These are phyloP conservation scores for Delphinus delphis DNA, from an alignment of 2,113 vertebrate species.

Conservation along the genomic window DNA sequence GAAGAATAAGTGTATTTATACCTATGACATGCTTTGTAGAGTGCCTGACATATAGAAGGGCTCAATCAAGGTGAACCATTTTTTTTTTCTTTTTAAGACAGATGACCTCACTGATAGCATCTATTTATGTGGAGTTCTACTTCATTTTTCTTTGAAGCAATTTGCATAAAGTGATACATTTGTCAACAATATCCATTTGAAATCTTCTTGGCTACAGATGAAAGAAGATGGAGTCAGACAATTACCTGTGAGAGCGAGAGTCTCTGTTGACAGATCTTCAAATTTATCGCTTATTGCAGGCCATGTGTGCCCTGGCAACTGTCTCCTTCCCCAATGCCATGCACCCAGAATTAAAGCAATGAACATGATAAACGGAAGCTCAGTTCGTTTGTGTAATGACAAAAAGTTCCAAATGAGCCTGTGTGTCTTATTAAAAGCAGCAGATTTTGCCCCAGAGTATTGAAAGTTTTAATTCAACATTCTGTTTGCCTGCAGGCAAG, in stretches of 20 bases:
- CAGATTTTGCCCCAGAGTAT: constrained; percentile 75
- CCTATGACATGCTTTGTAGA: neutral
- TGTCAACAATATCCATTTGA: constrained; percentile 70
- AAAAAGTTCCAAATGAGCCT: constrained; percentile 65
- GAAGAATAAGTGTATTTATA: neutral
- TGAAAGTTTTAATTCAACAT: constrained; percentile 78
- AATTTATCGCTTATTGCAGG: constrained; percentile 54
- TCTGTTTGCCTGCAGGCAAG: constrained; percentile 76
- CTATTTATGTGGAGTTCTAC: neutral
- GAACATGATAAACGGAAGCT: constrained; percentile 68
- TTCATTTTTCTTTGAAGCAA: constrained; percentile 18
- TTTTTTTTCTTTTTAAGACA: neutral
- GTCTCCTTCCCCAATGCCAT: neutral
- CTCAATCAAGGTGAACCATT: neutral
- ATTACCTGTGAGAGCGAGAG: constrained; percentile 65
- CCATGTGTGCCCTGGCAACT: neutral
- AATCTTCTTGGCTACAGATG: constrained; percentile 65
- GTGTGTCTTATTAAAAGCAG: constrained; percentile 75
- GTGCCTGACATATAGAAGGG: neutral
- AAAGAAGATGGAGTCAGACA: constrained; percentile 64
- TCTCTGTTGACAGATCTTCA: constrained; percentile 60
- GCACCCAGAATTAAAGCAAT: constrained; percentile 51
- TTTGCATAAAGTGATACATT: constrained; percentile 62
- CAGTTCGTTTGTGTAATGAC: constrained; percentile 41
- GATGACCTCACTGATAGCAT: neutral